Evolutionary conservation across 2,797 vertebrate species (phyloP).

Genomic region (Ibycter americanus): DNA sequence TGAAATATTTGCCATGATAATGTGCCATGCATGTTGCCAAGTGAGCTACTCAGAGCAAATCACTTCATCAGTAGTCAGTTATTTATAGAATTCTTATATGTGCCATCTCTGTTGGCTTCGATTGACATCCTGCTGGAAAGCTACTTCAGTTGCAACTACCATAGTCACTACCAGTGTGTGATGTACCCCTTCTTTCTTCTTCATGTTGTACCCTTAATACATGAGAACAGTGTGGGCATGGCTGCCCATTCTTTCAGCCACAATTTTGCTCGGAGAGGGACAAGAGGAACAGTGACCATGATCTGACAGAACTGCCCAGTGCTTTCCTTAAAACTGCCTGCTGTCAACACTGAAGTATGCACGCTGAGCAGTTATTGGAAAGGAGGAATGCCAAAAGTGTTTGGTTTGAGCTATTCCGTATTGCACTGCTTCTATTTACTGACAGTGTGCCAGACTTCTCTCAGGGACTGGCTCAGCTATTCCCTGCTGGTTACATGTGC

Average conservation of each 20-base stretch:
- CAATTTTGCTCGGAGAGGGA: neutral
- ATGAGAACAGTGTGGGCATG: neutral
- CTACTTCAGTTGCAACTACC: neutral
- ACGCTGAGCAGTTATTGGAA: neutral
- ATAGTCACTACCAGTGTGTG: neutral
- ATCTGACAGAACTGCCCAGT: neutral
- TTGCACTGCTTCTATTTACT: neutral
- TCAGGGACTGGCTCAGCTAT: neutral
- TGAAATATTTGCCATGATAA: neutral
- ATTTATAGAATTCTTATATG: neutral
- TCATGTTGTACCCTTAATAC: neutral
- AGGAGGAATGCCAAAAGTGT: neutral
- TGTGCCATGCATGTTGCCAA: neutral
- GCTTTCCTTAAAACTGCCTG: neutral
- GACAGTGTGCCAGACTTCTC: neutral
- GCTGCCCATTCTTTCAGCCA: neutral
- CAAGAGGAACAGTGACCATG: too few relatives aligned
- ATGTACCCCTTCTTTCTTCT: neutral
- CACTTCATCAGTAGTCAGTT: neutral
- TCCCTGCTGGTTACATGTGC: neutral
- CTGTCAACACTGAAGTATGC: neutral
- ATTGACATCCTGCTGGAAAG: neutral
- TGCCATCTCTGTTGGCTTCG: neutral
- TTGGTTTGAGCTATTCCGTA: neutral
- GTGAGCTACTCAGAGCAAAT: neutral